phyloP scores from a whole-genome alignment of 2,888 invertebrate species.

The Allophyes oxyacanthae region DNA sequence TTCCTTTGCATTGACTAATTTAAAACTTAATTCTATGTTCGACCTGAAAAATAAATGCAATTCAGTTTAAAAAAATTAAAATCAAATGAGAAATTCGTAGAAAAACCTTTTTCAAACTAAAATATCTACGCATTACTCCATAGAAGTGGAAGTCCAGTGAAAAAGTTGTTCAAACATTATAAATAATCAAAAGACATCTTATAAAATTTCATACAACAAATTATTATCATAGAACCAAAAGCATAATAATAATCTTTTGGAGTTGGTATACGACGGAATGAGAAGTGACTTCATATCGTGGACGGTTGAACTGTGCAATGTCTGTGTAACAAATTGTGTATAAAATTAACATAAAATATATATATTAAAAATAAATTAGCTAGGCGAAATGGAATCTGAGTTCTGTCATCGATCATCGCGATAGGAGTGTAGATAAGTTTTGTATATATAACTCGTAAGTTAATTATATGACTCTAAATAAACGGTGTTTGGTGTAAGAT shows the following conservation, averaged over 20 bases:
- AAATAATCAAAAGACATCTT: too few species aligned
- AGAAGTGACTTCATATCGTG: slow-evolving; percentile 79
- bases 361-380: slow-evolving; percentile 72
- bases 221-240: slow-evolving; percentile 1
- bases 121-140: neutral
- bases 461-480: slow-evolving; percentile 77
- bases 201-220: slow-evolving; percentile 5
- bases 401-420: slow-evolving; percentile 84
- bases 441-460: slow-evolving; percentile 84
- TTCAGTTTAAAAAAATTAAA: neutral
- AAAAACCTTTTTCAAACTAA: neutral
- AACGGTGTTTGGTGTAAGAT: slow-evolving; percentile 88
- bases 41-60: too few species aligned
- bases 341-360: slow-evolving; percentile 64
- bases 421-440: slow-evolving; percentile 79
- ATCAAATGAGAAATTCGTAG: neutral
- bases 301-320: slow-evolving; percentile 85
- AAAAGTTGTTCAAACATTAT: neutral
- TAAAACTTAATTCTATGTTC: neutral
- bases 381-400: slow-evolving; percentile 86
- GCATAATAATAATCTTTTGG: slow-evolving; percentile 29
- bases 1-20: slow-evolving; percentile 63
- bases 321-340: slow-evolving; percentile 84
- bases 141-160: slow-evolving; percentile 16
- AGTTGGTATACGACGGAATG: slow-evolving; percentile 69